Conservation (phyloP, 2,888 invertebrate species). For the Listrodromus nycthemerus region DNA sequence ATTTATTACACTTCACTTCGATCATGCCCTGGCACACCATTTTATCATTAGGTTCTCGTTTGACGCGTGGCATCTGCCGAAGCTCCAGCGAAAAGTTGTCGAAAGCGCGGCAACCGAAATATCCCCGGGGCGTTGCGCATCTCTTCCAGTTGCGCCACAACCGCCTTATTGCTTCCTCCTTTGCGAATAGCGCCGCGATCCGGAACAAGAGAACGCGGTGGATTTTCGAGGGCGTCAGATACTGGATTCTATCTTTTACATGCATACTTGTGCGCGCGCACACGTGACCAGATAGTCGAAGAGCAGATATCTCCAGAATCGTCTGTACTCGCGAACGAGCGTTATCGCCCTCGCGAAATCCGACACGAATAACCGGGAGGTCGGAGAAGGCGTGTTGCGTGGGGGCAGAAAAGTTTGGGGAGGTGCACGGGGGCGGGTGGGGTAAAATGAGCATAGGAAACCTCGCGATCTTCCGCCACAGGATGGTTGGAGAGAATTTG, state of each 20-base stretch:
- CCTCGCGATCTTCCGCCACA: conserved; percentile 37
- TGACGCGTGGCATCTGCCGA: not conserved
- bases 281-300: not conserved
- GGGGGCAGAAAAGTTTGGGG: not conserved
- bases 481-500: conserved; percentile 58
- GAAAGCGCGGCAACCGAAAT: conserved; percentile 7
- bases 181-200: not conserved
- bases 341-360: conserved; percentile 52
- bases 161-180: not conserved
- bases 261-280: not conserved
- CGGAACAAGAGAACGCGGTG: not conserved
- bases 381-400: not conserved
- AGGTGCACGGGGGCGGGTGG: not conserved
- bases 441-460: conserved; percentile 19
- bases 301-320: conserved; percentile 9
- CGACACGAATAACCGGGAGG: conserved; percentile 30
- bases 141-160: not conserved
- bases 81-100: conserved; percentile 24
- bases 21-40: no score
- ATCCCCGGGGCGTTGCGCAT: not conserved
- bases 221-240: not conserved
- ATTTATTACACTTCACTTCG: no score
- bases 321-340: conserved; percentile 43
- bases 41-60: not conserved
- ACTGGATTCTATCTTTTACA: not conserved